Percentiles rank a stretch among this genome's conserved stretches.
Conservation (phyloP, 2,888 invertebrate genomes). For the Torymus tubicola region DNA sequence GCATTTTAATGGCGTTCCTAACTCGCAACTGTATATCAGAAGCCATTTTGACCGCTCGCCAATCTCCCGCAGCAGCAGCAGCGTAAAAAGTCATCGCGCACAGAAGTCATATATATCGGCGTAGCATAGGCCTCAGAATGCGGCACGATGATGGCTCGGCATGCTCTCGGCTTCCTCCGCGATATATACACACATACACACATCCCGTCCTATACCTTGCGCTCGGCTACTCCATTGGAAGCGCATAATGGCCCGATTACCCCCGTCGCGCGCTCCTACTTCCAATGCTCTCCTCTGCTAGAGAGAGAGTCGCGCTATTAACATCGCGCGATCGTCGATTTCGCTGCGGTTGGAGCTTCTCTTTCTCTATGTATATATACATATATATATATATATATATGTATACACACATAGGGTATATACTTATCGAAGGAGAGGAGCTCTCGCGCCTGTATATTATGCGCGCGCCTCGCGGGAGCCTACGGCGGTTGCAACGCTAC, state of each 20-base stretch:
- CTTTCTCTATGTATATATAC: too few relatives aligned
- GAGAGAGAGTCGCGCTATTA: constrained; percentile 27
- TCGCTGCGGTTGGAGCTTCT: not conserved
- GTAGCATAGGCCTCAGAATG: too few relatives aligned
- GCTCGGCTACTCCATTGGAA: too few relatives aligned
- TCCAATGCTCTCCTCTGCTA: not conserved
- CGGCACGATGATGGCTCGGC: too few relatives aligned
- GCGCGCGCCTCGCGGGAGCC: not conserved
- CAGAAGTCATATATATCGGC: too few relatives aligned
- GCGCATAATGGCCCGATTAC: constrained; percentile 47
- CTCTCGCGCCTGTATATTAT: constrained; percentile 17
- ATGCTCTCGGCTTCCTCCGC: not conserved
- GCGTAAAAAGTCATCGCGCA: too few relatives aligned
- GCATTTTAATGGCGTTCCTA: too few relatives aligned
- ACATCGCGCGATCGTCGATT: constrained; percentile 35
- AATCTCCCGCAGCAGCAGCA: too few relatives aligned
- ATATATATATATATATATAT: too few relatives aligned
- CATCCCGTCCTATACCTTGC: too few relatives aligned
- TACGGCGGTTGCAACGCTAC: not conserved
- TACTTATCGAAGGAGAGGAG: constrained; percentile 25
- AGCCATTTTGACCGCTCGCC: too few relatives aligned
- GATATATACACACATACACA: not conserved
- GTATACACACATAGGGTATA: not conserved
- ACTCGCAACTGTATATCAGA: too few relatives aligned
- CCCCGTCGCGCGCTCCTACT: constrained; percentile 37